These are phyloP conservation scores for Agrochola lychnidis DNA, from an alignment of 2,888 invertebrate species.

Conservation along the genomic window DNA sequence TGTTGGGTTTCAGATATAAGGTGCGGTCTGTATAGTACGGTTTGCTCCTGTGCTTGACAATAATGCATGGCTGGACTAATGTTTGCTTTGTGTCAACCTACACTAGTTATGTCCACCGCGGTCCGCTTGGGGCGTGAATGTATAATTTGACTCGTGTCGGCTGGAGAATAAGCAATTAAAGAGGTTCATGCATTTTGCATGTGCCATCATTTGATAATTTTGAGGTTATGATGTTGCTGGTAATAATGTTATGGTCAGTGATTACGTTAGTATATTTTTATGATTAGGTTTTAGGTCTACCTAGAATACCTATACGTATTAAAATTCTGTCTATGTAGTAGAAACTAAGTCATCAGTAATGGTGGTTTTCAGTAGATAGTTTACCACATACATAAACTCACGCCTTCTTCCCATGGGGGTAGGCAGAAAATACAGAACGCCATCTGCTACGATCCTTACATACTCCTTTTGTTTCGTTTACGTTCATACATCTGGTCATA, in stretches of 20 bases:
- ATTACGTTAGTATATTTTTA: background rate
- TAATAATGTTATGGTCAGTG: slow-evolving; percentile 3
- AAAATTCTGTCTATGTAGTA: background rate
- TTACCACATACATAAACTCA: no score
- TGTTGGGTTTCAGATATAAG: slow-evolving; percentile 58
- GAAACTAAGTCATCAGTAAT: background rate
- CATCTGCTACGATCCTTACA: no score
- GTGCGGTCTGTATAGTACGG: slow-evolving; percentile 45
- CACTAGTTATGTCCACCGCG: slow-evolving; percentile 87
- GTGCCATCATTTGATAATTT: slow-evolving; percentile 74
- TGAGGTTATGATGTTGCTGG: slow-evolving; percentile 37
- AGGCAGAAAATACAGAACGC: no score
- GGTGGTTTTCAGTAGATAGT: no score
- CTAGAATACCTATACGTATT: background rate
- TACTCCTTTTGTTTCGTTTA: no score
- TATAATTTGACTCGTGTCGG: slow-evolving; percentile 82
- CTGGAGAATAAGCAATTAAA: slow-evolving; percentile 88
- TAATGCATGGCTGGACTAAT: slow-evolving; percentile 90
- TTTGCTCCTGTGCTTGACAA: slow-evolving; percentile 88
- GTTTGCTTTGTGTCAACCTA: slow-evolving; percentile 89
- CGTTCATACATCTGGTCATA: no score
- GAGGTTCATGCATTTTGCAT: slow-evolving; percentile 88
- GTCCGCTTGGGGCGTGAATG: slow-evolving; percentile 87
- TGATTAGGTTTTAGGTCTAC: background rate
- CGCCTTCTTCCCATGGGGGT: no score